Base-by-base conservation (phyloP, 2,888 invertebrate species). In the Drosophila longiperda region DNA sequence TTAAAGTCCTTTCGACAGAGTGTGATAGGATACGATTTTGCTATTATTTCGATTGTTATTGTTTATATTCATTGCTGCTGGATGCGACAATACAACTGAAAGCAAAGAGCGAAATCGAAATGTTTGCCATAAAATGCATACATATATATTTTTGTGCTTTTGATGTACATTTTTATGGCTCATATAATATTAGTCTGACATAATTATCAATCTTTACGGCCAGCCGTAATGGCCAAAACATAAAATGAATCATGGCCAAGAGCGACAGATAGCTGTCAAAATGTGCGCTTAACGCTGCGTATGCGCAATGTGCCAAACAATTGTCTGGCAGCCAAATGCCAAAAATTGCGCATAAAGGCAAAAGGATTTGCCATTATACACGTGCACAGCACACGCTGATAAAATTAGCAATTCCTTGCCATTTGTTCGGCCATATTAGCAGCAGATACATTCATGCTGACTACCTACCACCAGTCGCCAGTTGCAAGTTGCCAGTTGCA, bases 361-460 rank as follows among this genome's bases (percentile, higher is more conserved):
- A 75, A 66, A 49, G 45, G 65, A 75, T 52, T 75, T 66, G 66
- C 53, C 66, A 49, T 63, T 60, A 62, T 50, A 68, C 62, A 71
- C 73, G 67, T 55, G 59, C 78, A 70, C 79, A 66, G 59, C 78
- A 70, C 79, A 66, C 53, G 68, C 83, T 76, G 87, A 89, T 89
- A 84, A 87, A 90, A 89, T 87, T 87, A 90, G 87, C 90, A 89
- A 90, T 90, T 89, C 87, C 76, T 66, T 89, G 63, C 79, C 81
- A 78, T 88, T 87, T 77, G 75, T 59, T 77, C 66, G 77, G 68
- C 73, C 70, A 90, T 83, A 90, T 90, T 89, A 90, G 87, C 87
- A 78, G 89, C 87, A 75, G 83, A 89, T 87, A 90, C 89, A 90
- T 87, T 89, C 90, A 87, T 90, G 87, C 76, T 67, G 73, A 61